These are phyloP conservation scores for Drosophila quinaria DNA, from an alignment of 2,888 invertebrate species.

Conservation along the genomic window DNA sequence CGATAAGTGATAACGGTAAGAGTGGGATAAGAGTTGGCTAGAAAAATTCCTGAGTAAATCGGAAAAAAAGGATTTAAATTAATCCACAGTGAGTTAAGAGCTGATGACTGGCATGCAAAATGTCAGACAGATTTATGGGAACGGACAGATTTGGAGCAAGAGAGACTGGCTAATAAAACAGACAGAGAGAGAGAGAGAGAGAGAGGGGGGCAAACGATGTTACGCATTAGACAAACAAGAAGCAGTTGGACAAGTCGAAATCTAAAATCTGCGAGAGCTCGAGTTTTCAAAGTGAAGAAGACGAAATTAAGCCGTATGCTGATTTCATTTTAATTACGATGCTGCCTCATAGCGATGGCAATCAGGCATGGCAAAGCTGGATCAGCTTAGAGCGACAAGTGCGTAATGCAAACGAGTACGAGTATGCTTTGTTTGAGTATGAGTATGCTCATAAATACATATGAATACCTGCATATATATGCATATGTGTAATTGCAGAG, in stretches of 20 bases:
- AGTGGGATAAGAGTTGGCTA: constrained; percentile 42
- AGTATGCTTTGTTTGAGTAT: constrained; percentile 39
- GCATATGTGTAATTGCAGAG: constrained; percentile 44
- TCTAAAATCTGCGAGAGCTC: constrained; percentile 36
- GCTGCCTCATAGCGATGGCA: constrained; percentile 65
- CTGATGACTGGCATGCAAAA: constrained; percentile 81
- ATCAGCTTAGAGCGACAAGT: constrained; percentile 82
- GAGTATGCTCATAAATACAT: constrained; percentile 10
- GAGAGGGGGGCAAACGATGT: constrained; percentile 65
- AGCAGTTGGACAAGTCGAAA: constrained; percentile 65
- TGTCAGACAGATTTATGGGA: constrained; percentile 77
- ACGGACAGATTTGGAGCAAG: constrained; percentile 81
- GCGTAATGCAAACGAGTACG: constrained; percentile 73
- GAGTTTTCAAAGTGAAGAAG: constrained; percentile 57
- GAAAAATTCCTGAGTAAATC: constrained; percentile 41
- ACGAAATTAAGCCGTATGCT: constrained; percentile 81
- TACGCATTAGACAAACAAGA: constrained; percentile 80
- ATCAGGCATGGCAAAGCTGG: constrained; percentile 81
- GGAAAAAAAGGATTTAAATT: constrained; percentile 64
- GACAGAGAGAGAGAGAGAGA: not conserved
- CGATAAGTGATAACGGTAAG: constrained; percentile 35
- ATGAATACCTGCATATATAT: constrained; percentile 21
- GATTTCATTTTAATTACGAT: constrained; percentile 81
- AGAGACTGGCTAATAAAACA: constrained; percentile 37
- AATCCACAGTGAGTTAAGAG: constrained; percentile 66